Percentiles rank a stretch among this genome's conserved stretches.
Evolutionary conservation across 1,140 invertebrate genomes (phyloP).

Genomic region (Phthorimaea operculella): DNA sequence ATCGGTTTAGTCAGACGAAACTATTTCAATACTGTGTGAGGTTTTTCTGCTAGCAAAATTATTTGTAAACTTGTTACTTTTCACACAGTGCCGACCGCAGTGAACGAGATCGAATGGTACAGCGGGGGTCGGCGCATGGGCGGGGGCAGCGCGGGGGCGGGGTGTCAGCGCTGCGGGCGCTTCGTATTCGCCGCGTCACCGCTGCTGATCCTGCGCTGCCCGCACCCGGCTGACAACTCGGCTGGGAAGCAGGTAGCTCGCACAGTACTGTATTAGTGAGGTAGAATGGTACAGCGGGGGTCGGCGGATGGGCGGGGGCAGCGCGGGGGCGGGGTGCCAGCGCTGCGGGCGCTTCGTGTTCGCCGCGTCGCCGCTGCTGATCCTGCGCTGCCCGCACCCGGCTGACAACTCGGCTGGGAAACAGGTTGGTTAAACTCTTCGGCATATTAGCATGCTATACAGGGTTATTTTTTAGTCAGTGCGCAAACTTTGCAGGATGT

Average conservation of each 20-base stretch:
- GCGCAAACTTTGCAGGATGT: too few relatives aligned
- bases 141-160: constrained; percentile 24
- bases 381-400: constrained; percentile 29
- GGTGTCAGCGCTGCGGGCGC: constrained; percentile 21
- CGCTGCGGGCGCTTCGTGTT: constrained; percentile 24
- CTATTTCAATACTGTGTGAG: too few relatives aligned
- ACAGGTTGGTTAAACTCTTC: constrained; percentile 14
- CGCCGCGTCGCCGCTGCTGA: constrained; percentile 28
- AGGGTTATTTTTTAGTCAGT: too few relatives aligned
- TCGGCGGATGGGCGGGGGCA: constrained; percentile 28
- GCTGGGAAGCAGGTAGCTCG: constrained; percentile 18
- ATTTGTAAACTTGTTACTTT: too few relatives aligned
- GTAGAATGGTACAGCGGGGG: constrained; percentile 28
- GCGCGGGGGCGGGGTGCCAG: constrained; percentile 20
- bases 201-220: constrained; percentile 22
- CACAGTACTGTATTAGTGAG: constrained; percentile 21
- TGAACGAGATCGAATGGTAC: constrained; percentile 35
- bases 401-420: constrained; percentile 17
- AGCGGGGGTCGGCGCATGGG: constrained; percentile 29
- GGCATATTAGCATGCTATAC: too few relatives aligned
- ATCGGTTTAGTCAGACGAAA: too few relatives aligned
- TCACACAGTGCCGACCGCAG: constrained; percentile 25
- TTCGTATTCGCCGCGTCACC: constrained; percentile 27
- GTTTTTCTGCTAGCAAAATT: too few relatives aligned
- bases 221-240: constrained; percentile 27